Percentiles rank a stretch among this genome's conserved stretches.
phyloP scores from a whole-genome alignment of 1,140 invertebrate species.

The Micrasema longulum region DNA sequence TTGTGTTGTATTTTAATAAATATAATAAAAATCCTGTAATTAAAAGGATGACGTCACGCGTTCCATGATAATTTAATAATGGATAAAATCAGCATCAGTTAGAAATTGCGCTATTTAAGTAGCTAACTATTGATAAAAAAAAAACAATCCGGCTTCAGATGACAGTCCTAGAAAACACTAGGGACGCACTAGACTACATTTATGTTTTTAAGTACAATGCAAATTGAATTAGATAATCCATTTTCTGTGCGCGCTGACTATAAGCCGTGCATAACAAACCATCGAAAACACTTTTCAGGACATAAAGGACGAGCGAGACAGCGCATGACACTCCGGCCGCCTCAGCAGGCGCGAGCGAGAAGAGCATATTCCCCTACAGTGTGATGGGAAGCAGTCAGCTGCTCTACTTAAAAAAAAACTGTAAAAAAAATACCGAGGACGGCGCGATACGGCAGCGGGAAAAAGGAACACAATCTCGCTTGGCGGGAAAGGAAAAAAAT shows the following conservation, averaged over 20 bases:
- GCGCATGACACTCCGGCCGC: conserved; percentile 38
- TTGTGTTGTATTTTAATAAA: too few relatives aligned
- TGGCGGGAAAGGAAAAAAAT: conserved; percentile 43
- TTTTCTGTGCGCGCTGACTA: conserved; percentile 19
- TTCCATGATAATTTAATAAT: too few relatives aligned
- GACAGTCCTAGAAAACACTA: too few relatives aligned
- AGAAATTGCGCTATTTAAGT: too few relatives aligned
- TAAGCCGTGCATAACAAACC: conserved; percentile 52
- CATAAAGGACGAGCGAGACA: conserved; percentile 49
- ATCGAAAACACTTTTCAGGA: conserved; percentile 55
- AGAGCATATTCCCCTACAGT: conserved; percentile 10
- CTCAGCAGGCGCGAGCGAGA: conserved; percentile 27
- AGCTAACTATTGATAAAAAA: too few relatives aligned
- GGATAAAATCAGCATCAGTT: too few relatives aligned
- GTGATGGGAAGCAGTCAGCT: conserved; percentile 55
- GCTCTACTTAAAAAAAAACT: conserved; percentile 46
- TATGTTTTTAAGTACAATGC: too few relatives aligned
- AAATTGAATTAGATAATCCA: too few relatives aligned
- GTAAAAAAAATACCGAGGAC: conserved; percentile 41
- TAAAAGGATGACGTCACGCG: too few relatives aligned
- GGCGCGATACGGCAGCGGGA: conserved; percentile 39
- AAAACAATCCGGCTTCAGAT: too few relatives aligned
- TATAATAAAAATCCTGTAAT: too few relatives aligned
- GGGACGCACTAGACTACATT: too few relatives aligned
- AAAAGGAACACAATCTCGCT: conserved; percentile 47